These are phyloP conservation scores for Misgurnus anguillicaudatus DNA, from an alignment of 2,113 vertebrate species.

Conservation along the genomic window DNA sequence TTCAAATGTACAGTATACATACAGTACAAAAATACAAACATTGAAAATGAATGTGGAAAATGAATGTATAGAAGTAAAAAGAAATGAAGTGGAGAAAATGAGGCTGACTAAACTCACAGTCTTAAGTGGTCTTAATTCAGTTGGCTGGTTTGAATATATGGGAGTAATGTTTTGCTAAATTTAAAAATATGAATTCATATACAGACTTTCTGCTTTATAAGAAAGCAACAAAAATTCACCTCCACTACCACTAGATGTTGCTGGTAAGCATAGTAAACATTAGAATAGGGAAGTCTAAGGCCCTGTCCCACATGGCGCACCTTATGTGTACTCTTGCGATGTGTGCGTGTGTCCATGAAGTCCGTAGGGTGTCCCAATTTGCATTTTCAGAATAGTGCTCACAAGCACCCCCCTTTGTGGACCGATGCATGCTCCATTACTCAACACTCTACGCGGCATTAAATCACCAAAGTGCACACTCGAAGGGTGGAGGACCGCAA, in stretches of 20 bases:
- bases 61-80: neutral
- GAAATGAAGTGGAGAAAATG: constrained; percentile 1
- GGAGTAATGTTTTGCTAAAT: neutral
- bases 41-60: constrained; percentile 4
- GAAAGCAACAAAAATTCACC: constrained; percentile 2
- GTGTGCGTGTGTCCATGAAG: too few relatives aligned
- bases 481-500: neutral
- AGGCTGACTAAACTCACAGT: constrained; percentile 39
- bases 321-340: too few relatives aligned
- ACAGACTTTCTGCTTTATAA: too few relatives aligned
- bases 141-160: neutral
- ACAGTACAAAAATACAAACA: neutral
- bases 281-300: constrained; percentile 3
- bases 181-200: too few relatives aligned
- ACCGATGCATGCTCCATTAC: too few relatives aligned
- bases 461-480: too few relatives aligned
- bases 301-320: too few relatives aligned
- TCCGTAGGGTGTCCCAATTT: too few relatives aligned
- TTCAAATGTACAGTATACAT: neutral
- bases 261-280: neutral
- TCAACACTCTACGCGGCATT: too few relatives aligned
- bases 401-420: too few relatives aligned
- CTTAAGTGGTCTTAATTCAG: constrained; percentile 39
- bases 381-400: too few relatives aligned
- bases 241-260: constrained; percentile 6